These are phyloP conservation scores for Dicyrtoma fusca DNA, from an alignment of 2,888 invertebrate genomes.

Conservation along the genomic window DNA sequence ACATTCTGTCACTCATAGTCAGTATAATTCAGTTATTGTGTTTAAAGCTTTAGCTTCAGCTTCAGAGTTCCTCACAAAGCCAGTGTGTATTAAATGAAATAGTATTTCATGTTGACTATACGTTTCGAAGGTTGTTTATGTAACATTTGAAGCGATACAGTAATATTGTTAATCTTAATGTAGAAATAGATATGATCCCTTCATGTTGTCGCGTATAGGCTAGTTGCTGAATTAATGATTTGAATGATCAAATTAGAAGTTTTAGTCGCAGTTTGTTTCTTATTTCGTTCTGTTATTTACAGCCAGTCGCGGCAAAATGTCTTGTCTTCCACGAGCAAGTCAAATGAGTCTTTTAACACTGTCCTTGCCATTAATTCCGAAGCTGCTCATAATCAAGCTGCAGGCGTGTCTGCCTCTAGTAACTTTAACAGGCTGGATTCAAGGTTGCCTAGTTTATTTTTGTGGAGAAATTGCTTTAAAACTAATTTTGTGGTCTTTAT, in stretches of 20 bases:
- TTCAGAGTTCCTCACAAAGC: too few species aligned
- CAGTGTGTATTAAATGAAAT: too few species aligned
- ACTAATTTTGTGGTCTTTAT: background rate
- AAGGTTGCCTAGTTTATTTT: constrained; percentile 1
- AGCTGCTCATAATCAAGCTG: background rate
- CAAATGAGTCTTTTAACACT: constrained; percentile 42
- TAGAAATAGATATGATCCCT: too few species aligned
- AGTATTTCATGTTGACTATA: too few species aligned
- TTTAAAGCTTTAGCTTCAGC: too few species aligned
- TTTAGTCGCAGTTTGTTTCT: background rate
- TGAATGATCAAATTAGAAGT: background rate
- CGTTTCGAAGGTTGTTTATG: too few species aligned
- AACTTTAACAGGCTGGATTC: constrained; percentile 32
- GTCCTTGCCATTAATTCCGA: constrained; percentile 18
- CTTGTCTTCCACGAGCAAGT: constrained; percentile 72
- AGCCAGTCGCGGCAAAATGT: constrained; percentile 89
- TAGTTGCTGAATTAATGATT: too few species aligned
- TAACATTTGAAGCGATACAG: too few species aligned
- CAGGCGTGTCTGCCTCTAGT: constrained; percentile 4
- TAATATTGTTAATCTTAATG: too few species aligned
- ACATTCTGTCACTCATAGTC: background rate
- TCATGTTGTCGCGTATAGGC: too few species aligned
- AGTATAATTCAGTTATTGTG: too few species aligned
- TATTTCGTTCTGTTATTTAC: constrained; percentile 57
- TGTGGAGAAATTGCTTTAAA: constrained; percentile 6